Evolutionary conservation across 53 echinoderm and acorn worm species (phyloP).

Genomic region (Holothuria leucospilota): DNA sequence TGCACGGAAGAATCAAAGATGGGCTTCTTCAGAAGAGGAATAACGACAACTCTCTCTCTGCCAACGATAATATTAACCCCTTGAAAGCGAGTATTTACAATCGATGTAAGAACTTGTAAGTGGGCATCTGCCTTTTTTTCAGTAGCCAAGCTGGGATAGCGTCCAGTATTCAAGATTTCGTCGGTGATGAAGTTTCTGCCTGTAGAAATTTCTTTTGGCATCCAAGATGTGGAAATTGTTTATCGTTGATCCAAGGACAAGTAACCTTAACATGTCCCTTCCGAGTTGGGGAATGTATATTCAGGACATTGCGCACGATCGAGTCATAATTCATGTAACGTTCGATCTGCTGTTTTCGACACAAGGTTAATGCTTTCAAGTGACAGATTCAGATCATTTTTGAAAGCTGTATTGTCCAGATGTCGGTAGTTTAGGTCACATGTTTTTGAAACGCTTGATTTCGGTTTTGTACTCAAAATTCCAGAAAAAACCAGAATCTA

Average conservation of each 20-base stretch:
- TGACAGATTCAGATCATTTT: too few relatives aligned
- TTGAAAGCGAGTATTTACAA: not conserved
- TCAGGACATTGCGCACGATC: not conserved
- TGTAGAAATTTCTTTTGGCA: not conserved
- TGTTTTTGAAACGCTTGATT: too few relatives aligned
- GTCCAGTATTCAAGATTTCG: constrained; percentile 2
- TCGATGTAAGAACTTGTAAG: not conserved
- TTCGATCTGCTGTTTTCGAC: too few relatives aligned
- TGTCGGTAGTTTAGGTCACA: too few relatives aligned
- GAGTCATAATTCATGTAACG: not conserved
- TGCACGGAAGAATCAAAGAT: too few relatives aligned
- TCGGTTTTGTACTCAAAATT: too few relatives aligned
- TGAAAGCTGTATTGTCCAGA: too few relatives aligned
- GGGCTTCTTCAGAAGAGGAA: not conserved
- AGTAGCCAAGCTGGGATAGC: constrained; percentile 26
- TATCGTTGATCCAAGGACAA: not conserved
- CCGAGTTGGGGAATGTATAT: not conserved
- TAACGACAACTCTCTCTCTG: not conserved
- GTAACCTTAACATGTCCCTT: not conserved
- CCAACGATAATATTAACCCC: not conserved
- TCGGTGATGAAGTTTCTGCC: not conserved
- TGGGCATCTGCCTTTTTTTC: not conserved
- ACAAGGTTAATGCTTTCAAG: too few relatives aligned
- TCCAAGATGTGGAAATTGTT: not conserved
- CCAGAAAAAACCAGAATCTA: too few relatives aligned